These are phyloP conservation scores for Ceratina calcarata DNA, from an alignment of 1,140 invertebrate species.

Conservation along the genomic window DNA sequence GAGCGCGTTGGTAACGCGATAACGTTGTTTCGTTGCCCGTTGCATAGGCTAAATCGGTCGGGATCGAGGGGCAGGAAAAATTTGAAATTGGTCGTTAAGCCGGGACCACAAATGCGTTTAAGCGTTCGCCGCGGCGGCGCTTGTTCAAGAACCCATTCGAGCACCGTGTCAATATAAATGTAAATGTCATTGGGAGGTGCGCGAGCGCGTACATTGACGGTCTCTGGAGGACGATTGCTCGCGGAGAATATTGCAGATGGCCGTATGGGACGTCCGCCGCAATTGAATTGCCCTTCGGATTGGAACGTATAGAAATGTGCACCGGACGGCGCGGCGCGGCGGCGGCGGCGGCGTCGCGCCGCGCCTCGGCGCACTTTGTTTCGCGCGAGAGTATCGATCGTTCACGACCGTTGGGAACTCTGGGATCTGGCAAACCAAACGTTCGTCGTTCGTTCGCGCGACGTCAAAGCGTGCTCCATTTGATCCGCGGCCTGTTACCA, in stretches of 20 bases:
- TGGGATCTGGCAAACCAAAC: slow-evolving; percentile 40
- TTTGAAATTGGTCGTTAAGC: slow-evolving; percentile 66
- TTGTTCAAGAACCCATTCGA: slow-evolving; percentile 73
- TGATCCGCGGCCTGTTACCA: slow-evolving; percentile 47
- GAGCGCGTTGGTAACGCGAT: slow-evolving; percentile 9
- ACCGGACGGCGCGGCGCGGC: slow-evolving; percentile 26
- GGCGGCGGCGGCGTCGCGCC: too few species aligned
- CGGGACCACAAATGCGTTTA: slow-evolving; percentile 64
- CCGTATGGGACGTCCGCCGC: slow-evolving; percentile 65
- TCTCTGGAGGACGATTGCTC: slow-evolving; percentile 72
- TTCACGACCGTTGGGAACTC: slow-evolving; percentile 57
- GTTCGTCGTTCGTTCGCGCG: not conserved
- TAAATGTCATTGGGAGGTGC: slow-evolving; percentile 73
- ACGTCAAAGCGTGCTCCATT: slow-evolving; percentile 49
- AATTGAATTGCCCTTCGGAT: slow-evolving; percentile 75
- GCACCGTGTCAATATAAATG: slow-evolving; percentile 77
- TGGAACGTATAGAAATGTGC: slow-evolving; percentile 72
- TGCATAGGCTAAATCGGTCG: slow-evolving; percentile 39
- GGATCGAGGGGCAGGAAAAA: slow-evolving; percentile 44
- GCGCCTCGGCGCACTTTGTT: slow-evolving; percentile 58
- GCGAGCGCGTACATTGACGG: slow-evolving; percentile 67
- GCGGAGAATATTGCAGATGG: slow-evolving; percentile 73
- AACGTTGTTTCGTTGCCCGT: slow-evolving; percentile 1
- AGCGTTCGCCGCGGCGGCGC: slow-evolving; percentile 47
- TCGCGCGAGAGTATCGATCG: slow-evolving; percentile 60